A percentile compares a stretch with the other conserved stretches of the same genome.
Conservation (phyloP, 2,113 vertebrate species). For the Cepphus grylle region DNA sequence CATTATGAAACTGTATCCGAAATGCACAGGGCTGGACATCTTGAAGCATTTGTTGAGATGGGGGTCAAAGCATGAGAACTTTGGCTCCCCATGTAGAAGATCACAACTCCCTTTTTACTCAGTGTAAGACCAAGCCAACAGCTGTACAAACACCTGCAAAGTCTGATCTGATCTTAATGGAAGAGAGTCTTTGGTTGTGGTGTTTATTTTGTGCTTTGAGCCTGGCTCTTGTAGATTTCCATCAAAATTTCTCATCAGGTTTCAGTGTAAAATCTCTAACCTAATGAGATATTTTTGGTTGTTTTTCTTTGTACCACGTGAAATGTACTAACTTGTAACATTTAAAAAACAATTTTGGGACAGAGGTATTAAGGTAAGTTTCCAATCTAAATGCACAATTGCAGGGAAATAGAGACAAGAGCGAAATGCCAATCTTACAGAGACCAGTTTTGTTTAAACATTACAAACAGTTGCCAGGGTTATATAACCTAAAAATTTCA, state of each 20-base stretch:
- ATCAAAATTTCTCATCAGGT: conserved; percentile 35
- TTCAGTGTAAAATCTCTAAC: conserved; percentile 24
- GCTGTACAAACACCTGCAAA: conserved; percentile 58
- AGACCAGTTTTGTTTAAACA: neutral
- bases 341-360: neutral
- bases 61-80: neutral
- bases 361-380: neutral
- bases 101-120: conserved; percentile 3
- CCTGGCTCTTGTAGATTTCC: conserved; percentile 29
- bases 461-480: neutral
- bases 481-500: neutral
- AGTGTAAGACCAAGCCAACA: neutral
- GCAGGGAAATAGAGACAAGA: neutral
- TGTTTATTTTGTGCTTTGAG: conserved; percentile 60
- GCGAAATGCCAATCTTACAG: neutral
- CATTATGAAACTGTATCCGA: neutral
- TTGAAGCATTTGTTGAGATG: conserved; percentile 33
- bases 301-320: neutral
- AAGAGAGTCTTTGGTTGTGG: neutral
- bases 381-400: neutral
- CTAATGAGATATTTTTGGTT: neutral
- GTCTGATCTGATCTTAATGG: conserved; percentile 40
- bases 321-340: neutral
- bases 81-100: conserved; percentile 33
- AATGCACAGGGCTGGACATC: neutral